Conservation (phyloP, 2,113 vertebrate species). For the Marmota flaviventris region DNA sequence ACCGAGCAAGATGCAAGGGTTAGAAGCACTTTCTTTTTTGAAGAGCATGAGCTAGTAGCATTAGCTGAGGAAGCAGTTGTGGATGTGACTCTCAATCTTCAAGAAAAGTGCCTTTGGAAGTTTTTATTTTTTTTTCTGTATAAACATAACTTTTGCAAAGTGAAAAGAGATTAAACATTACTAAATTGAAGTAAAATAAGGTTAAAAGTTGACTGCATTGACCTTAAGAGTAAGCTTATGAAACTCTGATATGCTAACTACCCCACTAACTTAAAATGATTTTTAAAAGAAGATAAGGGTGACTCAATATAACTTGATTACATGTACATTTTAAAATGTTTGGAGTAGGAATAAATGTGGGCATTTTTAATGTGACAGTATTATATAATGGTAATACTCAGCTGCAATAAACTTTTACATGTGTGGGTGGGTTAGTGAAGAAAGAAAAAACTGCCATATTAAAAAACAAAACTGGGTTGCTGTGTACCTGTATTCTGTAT, state of each 20-base stretch:
- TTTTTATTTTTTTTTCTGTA: neutral
- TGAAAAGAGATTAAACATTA: neutral
- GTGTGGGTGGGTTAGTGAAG: neutral
- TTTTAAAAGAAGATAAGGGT: slow-evolving; percentile 31
- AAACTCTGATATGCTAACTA: slow-evolving; percentile 36
- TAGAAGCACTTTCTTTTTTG: neutral
- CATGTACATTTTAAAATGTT: slow-evolving; percentile 61
- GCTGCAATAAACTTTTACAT: slow-evolving; percentile 36
- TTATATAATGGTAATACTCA: slow-evolving; percentile 52
- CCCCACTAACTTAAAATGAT: neutral
- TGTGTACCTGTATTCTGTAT: neutral
- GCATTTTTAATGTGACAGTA: slow-evolving; percentile 23
- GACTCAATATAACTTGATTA: slow-evolving; percentile 28
- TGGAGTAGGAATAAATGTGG: slow-evolving; percentile 23
- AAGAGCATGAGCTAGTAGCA: neutral
- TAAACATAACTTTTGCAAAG: neutral
- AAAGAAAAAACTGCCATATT: slow-evolving; percentile 24
- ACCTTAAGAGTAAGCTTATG: slow-evolving; percentile 33
- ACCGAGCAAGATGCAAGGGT: neutral
- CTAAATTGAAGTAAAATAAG: slow-evolving; percentile 56
- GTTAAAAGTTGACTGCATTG: neutral
- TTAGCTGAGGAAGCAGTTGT: neutral
- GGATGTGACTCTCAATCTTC: neutral
- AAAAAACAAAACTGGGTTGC: neutral
- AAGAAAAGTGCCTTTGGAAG: neutral